Conservation (phyloP, 2,797 vertebrate genomes). For the Triplophysa bombifrons region DNA sequence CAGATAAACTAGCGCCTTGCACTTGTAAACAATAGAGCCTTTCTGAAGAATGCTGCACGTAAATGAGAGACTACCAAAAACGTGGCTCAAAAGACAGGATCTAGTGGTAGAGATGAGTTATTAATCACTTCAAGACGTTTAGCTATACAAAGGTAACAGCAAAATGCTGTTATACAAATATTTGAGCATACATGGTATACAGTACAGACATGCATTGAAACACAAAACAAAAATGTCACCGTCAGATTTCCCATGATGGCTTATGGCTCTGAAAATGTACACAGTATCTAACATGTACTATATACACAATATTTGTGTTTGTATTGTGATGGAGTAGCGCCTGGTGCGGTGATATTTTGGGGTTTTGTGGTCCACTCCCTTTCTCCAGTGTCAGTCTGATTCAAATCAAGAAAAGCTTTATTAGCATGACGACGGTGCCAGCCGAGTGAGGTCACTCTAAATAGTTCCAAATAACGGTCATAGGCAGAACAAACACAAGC, state of each 20-base stretch:
- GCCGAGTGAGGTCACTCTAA: slow-evolving; percentile 37
- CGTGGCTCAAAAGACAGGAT: slow-evolving; percentile 36
- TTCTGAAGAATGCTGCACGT: slow-evolving; percentile 39
- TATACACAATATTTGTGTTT: slow-evolving; percentile 34
- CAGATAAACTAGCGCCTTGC: slow-evolving; percentile 40
- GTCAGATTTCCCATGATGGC: slow-evolving; percentile 7
- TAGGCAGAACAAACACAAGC: slow-evolving; percentile 38
- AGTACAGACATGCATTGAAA: neutral
- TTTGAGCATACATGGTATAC: slow-evolving; percentile 12
- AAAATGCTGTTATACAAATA: slow-evolving; percentile 27
- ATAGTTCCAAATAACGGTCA: slow-evolving; percentile 30
- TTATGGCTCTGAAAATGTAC: slow-evolving; percentile 11
- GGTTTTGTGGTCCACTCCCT: slow-evolving; percentile 31
- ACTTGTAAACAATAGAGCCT: slow-evolving; percentile 43
- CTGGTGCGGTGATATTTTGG: neutral
- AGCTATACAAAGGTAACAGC: slow-evolving; percentile 27
- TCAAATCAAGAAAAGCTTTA: slow-evolving; percentile 54
- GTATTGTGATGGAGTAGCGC: slow-evolving; percentile 4
- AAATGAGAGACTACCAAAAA: slow-evolving; percentile 44
- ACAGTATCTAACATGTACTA: slow-evolving; percentile 7
- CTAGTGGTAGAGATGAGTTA: slow-evolving; percentile 18
- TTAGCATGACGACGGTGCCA: slow-evolving; percentile 47
- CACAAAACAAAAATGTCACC: slow-evolving; percentile 2
- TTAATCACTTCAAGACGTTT: slow-evolving; percentile 32
- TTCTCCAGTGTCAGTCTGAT: slow-evolving; percentile 47